Conservation (phyloP, 2,113 vertebrate species). For the Tor tambroides region DNA sequence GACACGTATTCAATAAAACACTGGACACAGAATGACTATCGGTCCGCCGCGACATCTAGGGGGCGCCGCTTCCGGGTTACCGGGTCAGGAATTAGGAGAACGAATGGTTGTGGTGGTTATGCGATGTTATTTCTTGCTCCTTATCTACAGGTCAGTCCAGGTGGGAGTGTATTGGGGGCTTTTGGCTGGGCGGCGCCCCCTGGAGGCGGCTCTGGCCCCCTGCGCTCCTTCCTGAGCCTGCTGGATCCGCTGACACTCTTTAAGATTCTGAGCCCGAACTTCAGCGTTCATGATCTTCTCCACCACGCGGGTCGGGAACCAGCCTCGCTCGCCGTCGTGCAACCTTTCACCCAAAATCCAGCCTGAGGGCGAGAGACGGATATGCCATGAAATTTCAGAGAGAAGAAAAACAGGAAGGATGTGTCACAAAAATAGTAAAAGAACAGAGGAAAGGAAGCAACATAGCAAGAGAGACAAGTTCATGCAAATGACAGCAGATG, state of each 20-base stretch:
- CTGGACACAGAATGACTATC: conserved; percentile 28
- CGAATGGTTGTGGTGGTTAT: neutral
- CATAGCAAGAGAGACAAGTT: neutral
- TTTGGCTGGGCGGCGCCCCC: conserved; percentile 64
- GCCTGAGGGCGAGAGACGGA: conserved; percentile 70
- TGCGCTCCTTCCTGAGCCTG: conserved; percentile 82
- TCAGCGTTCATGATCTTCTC: conserved; percentile 93
- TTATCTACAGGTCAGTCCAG: conserved; percentile 60
- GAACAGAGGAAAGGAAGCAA: neutral
- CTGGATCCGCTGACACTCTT: conserved; percentile 90
- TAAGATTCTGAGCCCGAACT: conserved; percentile 91
- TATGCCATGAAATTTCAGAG: neutral
- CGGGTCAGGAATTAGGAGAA: neutral
- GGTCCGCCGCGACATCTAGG: neutral
- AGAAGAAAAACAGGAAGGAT: conserved; percentile 7
- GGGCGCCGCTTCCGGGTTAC: conserved; percentile 1
- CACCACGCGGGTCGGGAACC: conserved; percentile 91
- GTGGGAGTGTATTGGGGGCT: conserved; percentile 57
- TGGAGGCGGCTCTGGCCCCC: conserved; percentile 54
- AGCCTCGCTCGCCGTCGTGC: conserved; percentile 93
- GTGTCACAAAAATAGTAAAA: neutral
- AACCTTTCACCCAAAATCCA: conserved; percentile 96
- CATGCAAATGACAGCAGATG: neutral
- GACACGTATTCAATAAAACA: conserved; percentile 23
- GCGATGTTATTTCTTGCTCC: conserved; percentile 45